A percentile compares a stretch with the other conserved stretches of the same genome.
Evolutionary conservation across 2,888 invertebrate species (phyloP).

Genomic region (Leptopterna dolabrata): DNA sequence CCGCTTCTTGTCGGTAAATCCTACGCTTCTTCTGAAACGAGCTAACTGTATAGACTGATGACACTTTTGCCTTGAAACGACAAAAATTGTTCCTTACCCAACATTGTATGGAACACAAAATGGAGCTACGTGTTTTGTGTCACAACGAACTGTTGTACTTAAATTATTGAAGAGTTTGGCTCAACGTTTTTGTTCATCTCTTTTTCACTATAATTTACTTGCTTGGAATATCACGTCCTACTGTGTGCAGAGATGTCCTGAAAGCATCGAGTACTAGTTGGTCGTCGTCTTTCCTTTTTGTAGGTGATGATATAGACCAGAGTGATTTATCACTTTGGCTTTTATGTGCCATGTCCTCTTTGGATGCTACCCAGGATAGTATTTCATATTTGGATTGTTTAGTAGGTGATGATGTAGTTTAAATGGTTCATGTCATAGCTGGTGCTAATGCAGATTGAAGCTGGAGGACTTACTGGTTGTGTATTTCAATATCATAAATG

Average conservation of each 20-base stretch:
- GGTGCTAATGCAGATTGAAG: no score
- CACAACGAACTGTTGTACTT: constrained; percentile 31
- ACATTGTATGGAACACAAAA: not conserved
- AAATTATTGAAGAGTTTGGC: not conserved
- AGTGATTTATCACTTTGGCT: no score
- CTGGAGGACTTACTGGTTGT: no score
- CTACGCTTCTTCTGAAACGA: constrained; percentile 33
- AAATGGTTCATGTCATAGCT: no score
- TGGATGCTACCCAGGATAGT: no score
- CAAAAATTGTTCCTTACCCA: not conserved
- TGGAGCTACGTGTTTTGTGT: not conserved
- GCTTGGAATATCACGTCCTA: not conserved
- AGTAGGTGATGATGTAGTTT: no score
- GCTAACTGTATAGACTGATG: constrained; percentile 23
- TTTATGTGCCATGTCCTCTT: not conserved
- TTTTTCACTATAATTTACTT: not conserved
- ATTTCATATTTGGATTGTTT: no score
- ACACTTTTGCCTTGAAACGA: not conserved
- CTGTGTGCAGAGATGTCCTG: not conserved
- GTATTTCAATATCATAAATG: no score
- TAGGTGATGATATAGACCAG: not conserved
- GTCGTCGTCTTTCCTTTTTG: not conserved
- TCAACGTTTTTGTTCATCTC: not conserved
- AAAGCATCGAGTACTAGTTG: not conserved
- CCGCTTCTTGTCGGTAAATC: constrained; percentile 60